Evolutionary conservation across 2,888 invertebrate genomes (phyloP), one percentile per base, ranked within the genome.

Genomic region (Perdita meconis): DNA sequence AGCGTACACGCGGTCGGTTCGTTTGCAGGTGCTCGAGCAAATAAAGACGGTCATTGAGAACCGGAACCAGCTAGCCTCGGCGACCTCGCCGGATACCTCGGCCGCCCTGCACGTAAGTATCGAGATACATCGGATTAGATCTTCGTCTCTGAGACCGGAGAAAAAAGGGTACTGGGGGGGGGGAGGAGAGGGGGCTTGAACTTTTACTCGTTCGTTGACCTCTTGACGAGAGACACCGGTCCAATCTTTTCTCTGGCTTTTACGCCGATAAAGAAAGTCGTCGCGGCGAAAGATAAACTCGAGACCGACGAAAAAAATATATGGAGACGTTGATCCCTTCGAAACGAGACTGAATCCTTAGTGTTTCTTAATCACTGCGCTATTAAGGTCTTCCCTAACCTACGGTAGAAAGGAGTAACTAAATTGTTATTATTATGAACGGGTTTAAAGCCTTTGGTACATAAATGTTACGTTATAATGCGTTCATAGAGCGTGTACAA

Each of bases 11-110:
- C 64, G 64, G 30, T 80, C 72, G 63, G 72, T 82, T 76, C 64
- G 74, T 82, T 86, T 71, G 69, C 82, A 92, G 92, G 91, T 92
- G 83, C 87, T 92, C 82, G 92, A 92, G 85, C 92, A 91, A 87
- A 92, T 92, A 86, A 92, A 92, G 85, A 91, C 92, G 66, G 92
- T 90, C 78, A 91, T 92, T 86, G 92, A 92, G 86, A 91, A 88
- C 86, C 89, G 91, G 81, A 91, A 91, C 78, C 91, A 92, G 78
- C 85, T 89, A 74, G 89, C 89, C 70, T 87, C 89, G 57, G 79
- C 87, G 75, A 85, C 84, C 78, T 88, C 89, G 44, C 74, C 88
- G 38, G 89, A 88, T 50, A 82, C 77, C 73, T 78, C 86, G 69
- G 82, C 71, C 36, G 34, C 69, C 59, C 70, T 84, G 59, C 89